A percentile compares a stretch with the other conserved stretches of the same genome.
Evolutionary conservation across 2,797 vertebrate genomes (phyloP).

Genomic region (Esox masquinongy): DNA sequence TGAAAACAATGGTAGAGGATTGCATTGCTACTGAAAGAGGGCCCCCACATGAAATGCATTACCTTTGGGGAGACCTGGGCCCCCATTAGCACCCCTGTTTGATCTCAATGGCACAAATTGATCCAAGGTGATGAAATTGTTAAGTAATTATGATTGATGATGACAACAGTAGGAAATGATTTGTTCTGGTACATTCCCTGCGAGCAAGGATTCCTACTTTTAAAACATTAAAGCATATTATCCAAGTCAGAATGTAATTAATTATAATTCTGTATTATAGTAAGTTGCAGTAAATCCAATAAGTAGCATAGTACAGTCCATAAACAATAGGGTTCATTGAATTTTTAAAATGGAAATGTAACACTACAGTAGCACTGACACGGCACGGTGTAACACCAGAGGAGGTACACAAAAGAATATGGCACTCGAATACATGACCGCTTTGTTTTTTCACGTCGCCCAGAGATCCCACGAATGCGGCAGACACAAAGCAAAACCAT

Average conservation of each 20-base stretch:
- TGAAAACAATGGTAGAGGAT: slow-evolving; percentile 28
- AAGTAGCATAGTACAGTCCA: not conserved
- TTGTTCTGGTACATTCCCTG: slow-evolving; percentile 71
- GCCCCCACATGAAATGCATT: slow-evolving; percentile 86
- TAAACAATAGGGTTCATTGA: not conserved
- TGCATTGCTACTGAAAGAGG: slow-evolving; percentile 9
- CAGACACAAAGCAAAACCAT: not conserved
- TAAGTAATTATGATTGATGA: slow-evolving; percentile 91
- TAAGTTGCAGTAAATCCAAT: not conserved
- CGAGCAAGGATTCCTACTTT: slow-evolving; percentile 54
- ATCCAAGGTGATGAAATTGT: slow-evolving; percentile 97
- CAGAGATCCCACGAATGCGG: not conserved
- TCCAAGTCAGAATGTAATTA: slow-evolving; percentile 35
- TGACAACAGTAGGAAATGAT: slow-evolving; percentile 77
- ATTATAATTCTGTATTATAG: slow-evolving; percentile 19
- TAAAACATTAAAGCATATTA: slow-evolving; percentile 38
- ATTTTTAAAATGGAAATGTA: not conserved
- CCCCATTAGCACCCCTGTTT: slow-evolving; percentile 80
- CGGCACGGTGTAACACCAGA: not conserved
- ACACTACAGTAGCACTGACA: not conserved
- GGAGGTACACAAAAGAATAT: not conserved
- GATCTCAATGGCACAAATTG: slow-evolving; percentile 94
- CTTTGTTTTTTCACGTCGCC: not conserved
- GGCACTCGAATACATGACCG: not conserved
- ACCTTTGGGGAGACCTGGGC: slow-evolving; percentile 77